These are phyloP conservation scores for Pampusana beccarii DNA, from an alignment of 2,113 vertebrate genomes.

Conservation along the genomic window DNA sequence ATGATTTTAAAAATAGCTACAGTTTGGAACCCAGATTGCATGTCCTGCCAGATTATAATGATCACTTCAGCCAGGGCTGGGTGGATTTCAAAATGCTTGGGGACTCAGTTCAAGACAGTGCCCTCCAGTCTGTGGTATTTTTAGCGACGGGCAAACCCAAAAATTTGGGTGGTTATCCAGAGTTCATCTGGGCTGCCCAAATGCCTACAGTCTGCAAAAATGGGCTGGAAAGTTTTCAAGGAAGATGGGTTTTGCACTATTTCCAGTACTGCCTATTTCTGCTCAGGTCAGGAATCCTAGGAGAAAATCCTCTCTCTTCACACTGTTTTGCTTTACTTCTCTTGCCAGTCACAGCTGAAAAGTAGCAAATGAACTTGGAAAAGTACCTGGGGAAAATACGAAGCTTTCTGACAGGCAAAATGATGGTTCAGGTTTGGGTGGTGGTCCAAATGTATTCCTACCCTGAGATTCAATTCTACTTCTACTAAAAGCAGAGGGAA, in stretches of 20 bases:
- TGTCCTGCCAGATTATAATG: conserved; percentile 56
- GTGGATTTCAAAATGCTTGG: conserved; percentile 37
- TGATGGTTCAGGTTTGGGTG: not conserved
- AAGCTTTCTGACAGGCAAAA: not conserved
- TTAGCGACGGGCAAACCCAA: conserved; percentile 33
- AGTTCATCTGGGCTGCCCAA: conserved; percentile 52
- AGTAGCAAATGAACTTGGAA: not conserved
- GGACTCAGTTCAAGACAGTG: conserved; percentile 35
- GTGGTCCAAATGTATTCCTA: not conserved
- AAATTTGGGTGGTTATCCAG: conserved; percentile 59
- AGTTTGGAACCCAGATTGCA: conserved; percentile 36
- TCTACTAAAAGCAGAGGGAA: not conserved
- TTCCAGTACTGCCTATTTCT: conserved; percentile 49
- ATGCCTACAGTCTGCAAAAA: conserved; percentile 51
- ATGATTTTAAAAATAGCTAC: conserved; percentile 39
- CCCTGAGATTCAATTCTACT: not conserved
- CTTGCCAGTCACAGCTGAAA: not conserved
- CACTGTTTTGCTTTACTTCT: not conserved
- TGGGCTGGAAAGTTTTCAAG: conserved; percentile 39
- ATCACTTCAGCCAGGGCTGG: conserved; percentile 45
- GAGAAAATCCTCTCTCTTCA: conserved; percentile 44
- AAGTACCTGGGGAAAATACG: not conserved
- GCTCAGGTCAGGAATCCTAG: conserved; percentile 7
- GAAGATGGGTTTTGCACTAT: conserved; percentile 35
- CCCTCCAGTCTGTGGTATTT: conserved; percentile 48